Conservation (phyloP, 1,140 invertebrate genomes). For the Patella vulgata region DNA sequence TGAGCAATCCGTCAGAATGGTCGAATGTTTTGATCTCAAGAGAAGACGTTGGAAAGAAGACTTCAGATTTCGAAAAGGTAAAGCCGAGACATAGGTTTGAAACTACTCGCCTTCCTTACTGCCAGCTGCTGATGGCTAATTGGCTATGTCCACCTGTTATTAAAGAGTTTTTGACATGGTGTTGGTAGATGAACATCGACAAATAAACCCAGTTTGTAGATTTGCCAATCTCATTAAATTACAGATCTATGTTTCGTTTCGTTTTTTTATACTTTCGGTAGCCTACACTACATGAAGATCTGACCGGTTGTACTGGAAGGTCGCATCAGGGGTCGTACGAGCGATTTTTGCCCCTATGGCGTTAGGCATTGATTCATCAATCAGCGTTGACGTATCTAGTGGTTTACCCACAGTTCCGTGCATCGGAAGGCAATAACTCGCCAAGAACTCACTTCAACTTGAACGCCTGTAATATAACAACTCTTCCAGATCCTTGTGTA, state of each 20-base stretch:
- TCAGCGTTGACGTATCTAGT: no score
- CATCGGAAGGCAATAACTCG: neutral
- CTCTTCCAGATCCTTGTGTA: no score
- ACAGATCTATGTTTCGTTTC: no score
- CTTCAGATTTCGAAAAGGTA: constrained; percentile 47
- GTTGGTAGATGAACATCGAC: neutral
- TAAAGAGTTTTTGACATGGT: neutral
- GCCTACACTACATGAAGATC: no score
- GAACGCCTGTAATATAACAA: no score
- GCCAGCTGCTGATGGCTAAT: neutral
- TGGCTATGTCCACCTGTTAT: neutral
- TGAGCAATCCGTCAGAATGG: constrained; percentile 31
- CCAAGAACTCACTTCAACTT: no score
- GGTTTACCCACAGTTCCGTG: neutral
- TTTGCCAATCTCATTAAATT: no score
- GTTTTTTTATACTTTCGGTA: no score
- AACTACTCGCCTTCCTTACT: neutral
- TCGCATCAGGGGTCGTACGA: no score
- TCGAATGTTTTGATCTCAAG: constrained; percentile 32
- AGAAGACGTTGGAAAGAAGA: constrained; percentile 45
- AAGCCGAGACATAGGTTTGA: neutral
- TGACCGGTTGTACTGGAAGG: no score
- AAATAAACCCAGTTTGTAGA: neutral
- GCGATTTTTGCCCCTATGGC: no score
- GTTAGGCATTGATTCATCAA: no score